Base-by-base conservation (phyloP, 2,888 invertebrate species). In the Dryococelus australis region DNA sequence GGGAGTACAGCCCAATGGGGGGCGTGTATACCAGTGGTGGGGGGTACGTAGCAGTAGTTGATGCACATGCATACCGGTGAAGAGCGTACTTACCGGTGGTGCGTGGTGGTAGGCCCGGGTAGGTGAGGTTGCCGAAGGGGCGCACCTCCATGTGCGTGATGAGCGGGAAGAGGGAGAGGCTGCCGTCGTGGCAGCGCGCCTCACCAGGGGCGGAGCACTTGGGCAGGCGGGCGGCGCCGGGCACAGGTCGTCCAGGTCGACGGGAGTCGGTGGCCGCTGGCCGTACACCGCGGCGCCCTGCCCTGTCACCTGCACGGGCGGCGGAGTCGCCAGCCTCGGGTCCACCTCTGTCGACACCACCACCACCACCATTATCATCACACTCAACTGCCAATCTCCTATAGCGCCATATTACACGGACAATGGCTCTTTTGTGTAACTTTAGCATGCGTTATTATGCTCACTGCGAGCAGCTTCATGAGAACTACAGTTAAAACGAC, bases 231-330 rank as follows among this genome's bases (percentile, higher is more conserved):
- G 92, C 47, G 93, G 94, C 0, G 95, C 94, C 5, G 94, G 94
- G 90, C 96, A 96, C 24, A 95, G 92, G 90, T 95, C 94, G 85
- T 95, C 94, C 88, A 94, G 91, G 87, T 94, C 94, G 51, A 94
- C 93, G 89, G 93, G 93, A 87, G 93, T 94, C 0, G 96, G 96
- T n/a, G 95, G 94, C 85, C 93, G 92, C 87, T 94, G 93, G 1
- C 96, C 96, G 90, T 94, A 95, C 35, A 94, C 92, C 88, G 92
- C 93, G 79, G 91, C 90, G 88, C 87, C 91, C 89, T 88, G 91
- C 89, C 91, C 92, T 89, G 91, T 90, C 90, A 89, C 91, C 91
- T 87, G 92, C 91, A 86, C 91, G 89, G 86, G 85, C 0, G 93
- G 93, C 85, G 93, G 93, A 0, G 93, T 93, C 80, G 93, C 93